Evolutionary conservation across 1,140 invertebrate species (phyloP).

Genomic region (Pseudomyrmex sp.): DNA sequence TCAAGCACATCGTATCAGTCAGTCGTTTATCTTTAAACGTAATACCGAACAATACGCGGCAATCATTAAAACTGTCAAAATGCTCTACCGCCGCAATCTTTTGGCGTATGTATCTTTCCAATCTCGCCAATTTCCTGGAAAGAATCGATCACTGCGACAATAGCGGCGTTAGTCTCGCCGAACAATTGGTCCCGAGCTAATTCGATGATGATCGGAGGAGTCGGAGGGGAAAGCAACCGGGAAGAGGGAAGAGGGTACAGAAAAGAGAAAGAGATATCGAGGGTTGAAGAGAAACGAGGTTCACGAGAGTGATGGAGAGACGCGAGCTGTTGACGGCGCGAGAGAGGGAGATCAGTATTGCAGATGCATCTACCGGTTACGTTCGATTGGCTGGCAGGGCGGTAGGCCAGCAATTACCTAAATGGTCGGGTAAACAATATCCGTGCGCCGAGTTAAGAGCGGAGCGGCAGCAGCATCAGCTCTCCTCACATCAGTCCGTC

Average conservation of each 20-base stretch:
- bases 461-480: constrained; percentile 61
- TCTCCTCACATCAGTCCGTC: constrained; percentile 37
- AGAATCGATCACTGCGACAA: constrained; percentile 67
- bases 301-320: background rate
- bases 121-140: constrained; percentile 66
- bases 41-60: constrained; percentile 16
- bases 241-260: background rate
- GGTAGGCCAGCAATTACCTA: constrained; percentile 85
- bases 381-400: constrained; percentile 82
- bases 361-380: constrained; percentile 80
- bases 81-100: constrained; percentile 19
- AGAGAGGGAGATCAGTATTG: constrained; percentile 72
- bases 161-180: constrained; percentile 56
- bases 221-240: background rate
- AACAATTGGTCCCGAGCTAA: constrained; percentile 66
- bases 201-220: constrained; percentile 67
- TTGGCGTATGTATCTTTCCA: constrained; percentile 24
- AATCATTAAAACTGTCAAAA: constrained; percentile 54
- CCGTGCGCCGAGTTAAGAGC: constrained; percentile 82
- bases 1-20: background rate
- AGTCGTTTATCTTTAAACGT: constrained; percentile 44
- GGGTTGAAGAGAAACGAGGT: constrained; percentile 3
- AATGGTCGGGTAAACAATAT: constrained; percentile 86
- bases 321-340: background rate
- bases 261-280: background rate